Evolutionary conservation across 2,797 vertebrate genomes (phyloP), one percentile per base, ranked within the genome.

Genomic region (Xyrichtys novacula): DNA sequence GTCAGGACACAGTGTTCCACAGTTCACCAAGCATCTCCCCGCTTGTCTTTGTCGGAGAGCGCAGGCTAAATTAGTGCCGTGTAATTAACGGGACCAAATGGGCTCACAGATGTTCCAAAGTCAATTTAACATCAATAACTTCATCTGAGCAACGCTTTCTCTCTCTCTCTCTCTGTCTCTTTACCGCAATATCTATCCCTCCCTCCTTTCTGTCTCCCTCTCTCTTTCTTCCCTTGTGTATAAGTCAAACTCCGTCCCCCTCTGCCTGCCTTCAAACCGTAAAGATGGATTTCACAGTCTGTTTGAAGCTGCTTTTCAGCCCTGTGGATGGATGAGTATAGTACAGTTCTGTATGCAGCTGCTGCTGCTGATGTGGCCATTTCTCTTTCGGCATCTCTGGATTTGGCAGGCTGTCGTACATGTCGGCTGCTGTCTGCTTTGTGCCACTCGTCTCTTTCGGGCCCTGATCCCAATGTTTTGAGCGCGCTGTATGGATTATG

Each of bases 81-180:
- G 58, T 85, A 85, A 92, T 93, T 87, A 91, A 85, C 86, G 70
- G 56, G 56, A 77, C 70, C 78, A 83, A 90, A 88, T 68, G 71
- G 70, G 76, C 80, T 67, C 26, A 54, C 90, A 88, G 89, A 87
- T 93, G 91, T 90, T 88, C 86, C 76, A 54, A 81, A 85, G 82
- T 88, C 89, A 90, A 91, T 87, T 81, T 84, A 81, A 91, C 85
- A 84, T 90, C 86, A 80, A 88, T 87, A 88, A 89, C 88, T 83
- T 77, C 79, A 78, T 70, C 80, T 85, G 78, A 80, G 80, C 57
- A 60, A 63, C 70, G 26, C n/a, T 32, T 36, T 81, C 23, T 32
- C 26, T 44, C 53, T 53, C 28, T 44, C 28, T 26, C 19, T 42
- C 17, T 52, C 8, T 43, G 3, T 26, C 32, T 15, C 14, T 36